Base-by-base conservation (phyloP, 2,797 vertebrate species). In the Oceanodroma leucorhoa region DNA sequence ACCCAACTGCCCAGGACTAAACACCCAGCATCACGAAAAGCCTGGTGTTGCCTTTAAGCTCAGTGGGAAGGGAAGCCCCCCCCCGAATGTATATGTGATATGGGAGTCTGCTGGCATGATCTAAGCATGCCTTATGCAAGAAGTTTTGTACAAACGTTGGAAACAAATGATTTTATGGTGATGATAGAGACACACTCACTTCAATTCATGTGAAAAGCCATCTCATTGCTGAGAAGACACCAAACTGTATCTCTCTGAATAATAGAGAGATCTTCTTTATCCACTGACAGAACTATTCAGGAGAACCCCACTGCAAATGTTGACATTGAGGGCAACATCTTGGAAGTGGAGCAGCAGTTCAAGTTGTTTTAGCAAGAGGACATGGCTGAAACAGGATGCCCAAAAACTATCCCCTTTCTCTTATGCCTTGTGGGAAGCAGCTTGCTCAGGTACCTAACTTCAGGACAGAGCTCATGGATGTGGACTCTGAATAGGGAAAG, bases 301-400 rank as follows among this genome's bases (percentile, higher is more conserved):
- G 20, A 62, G 29, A 22, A 20, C 3, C 8, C 7, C 40, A 51
- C n/a, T 9, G 22, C 9, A 36, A 32, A 29, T 61, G 19, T 3
- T 48, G n/a, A 15, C 0, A 0, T 2, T 19, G 34, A 89, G 41
- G 26, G 19, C 3, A 53, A 64, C 3, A 8, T 32, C 27, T 61
- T 87, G 34, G 62, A 65, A 24, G 53, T 5, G 23, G 41, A 69
- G 26, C 29, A 61, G 23, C 22, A 62, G 3, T 17, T 22, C 14
- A 58, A 50, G 38, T 1, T 51, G 20, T 3, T 89, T 55, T 14
- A 73, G 32, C 38, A 86, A 54, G 29, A n/a, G 19, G 36, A 43
- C 3, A 0, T 6, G 14, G 64, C 45, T 60, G 77, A 64, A 38
- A 3, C 36, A 22, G 24, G 19, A 18, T 32, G 3, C 7, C 14